Percentiles rank a stretch among this genome's conserved stretches.
phyloP scores from a whole-genome alignment of 2,888 invertebrate species.

The Philonicus albiceps region DNA sequence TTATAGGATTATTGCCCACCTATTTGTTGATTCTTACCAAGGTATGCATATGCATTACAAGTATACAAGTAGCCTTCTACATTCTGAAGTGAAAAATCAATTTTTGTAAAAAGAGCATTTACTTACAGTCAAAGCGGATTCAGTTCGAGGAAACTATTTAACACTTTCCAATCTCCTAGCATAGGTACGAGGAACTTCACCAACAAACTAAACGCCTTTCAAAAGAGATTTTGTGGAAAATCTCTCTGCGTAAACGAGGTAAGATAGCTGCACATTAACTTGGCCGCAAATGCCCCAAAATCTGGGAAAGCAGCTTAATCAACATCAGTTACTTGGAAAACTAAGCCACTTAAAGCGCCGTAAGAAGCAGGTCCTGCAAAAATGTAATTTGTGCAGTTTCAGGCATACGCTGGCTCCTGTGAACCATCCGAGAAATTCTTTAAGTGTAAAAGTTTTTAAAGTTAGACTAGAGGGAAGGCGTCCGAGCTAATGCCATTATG shows the following conservation, averaged over 20 bases:
- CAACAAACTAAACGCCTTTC: neutral
- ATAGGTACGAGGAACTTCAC: neutral
- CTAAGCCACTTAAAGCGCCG: neutral
- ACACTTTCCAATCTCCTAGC: neutral
- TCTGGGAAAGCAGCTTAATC: neutral
- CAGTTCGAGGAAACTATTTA: neutral
- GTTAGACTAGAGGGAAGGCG: neutral
- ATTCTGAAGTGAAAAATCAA: no score
- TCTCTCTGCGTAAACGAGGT: neutral
- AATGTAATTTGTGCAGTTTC: neutral
- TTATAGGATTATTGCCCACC: no score
- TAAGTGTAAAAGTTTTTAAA: slow-evolving; percentile 8
- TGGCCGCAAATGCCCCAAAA: neutral
- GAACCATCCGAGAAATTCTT: neutral
- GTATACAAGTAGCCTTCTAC: no score
- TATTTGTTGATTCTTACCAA: no score
- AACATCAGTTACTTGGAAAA: neutral
- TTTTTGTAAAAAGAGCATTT: neutral
- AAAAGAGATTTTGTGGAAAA: neutral
- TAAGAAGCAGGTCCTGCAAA: neutral
- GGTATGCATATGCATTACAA: no score
- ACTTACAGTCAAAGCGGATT: neutral
- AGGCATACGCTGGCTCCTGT: neutral
- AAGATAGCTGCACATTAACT: neutral
- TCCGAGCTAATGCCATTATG: slow-evolving; percentile 30